A percentile compares a stretch with the other conserved stretches of the same genome.
Conservation (phyloP, 92 coral and sea anemone genomes). For the Parazoanthus swiftii region DNA sequence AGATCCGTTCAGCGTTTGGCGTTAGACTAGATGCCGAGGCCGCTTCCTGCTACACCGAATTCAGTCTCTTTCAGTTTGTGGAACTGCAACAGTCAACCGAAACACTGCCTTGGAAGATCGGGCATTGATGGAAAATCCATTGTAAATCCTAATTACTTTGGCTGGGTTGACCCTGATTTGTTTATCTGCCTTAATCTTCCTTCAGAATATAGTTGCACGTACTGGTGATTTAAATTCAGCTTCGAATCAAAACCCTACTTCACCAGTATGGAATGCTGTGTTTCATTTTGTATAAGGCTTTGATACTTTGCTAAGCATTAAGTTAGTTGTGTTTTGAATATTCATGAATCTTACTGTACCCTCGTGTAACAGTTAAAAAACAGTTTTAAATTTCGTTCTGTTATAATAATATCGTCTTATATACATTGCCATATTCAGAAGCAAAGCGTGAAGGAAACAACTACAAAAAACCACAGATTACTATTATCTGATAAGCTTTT, state of each 20-base stretch:
- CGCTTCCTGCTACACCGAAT: too few relatives aligned
- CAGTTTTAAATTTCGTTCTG: background rate
- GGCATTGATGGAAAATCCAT: too few relatives aligned
- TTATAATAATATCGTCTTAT: background rate
- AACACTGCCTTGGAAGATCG: too few relatives aligned
- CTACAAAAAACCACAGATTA: conserved; percentile 8
- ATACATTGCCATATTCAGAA: conserved; percentile 4
- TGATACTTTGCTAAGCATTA: conserved; percentile 1
- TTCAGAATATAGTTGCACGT: background rate
- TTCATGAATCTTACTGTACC: conserved; percentile 8
- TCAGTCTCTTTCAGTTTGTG: too few relatives aligned
- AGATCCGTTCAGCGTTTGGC: too few relatives aligned
- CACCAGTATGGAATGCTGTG: conserved; percentile 3
- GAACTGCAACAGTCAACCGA: too few relatives aligned
- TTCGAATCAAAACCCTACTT: conserved; percentile 11
- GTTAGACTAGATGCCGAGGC: too few relatives aligned
- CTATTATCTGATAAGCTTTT: background rate
- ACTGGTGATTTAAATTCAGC: conserved; percentile 9
- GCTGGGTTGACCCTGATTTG: too few relatives aligned
- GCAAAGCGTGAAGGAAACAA: conserved; percentile 13
- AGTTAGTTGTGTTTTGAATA: background rate
- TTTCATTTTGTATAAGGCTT: background rate
- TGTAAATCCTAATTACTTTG: too few relatives aligned
- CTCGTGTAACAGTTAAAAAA: conserved; percentile 15
- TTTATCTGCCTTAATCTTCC: background rate